Base-by-base conservation (phyloP, 2,113 vertebrate genomes). In the Phalacrocorax carbo region DNA sequence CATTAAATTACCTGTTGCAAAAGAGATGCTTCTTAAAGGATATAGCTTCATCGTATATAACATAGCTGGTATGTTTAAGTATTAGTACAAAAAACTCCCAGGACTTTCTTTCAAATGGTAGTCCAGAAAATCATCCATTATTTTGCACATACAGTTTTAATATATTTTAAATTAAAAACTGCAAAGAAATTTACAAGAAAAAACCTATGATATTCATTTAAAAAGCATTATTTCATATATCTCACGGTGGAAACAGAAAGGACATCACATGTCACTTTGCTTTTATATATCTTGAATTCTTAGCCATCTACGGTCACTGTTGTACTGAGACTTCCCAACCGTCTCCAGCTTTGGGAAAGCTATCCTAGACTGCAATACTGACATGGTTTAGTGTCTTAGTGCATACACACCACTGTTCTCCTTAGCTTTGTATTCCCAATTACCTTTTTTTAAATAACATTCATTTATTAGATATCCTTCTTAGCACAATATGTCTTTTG, bases 191-290 rank as follows among this genome's bases (percentile, higher is more conserved):
- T 44, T 52, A 57, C 5, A 62, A 57, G 17, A 15, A 20, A 93
- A 61, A 7, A 4, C 0, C 8, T 17, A 3, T 26, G 0, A 14
- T 32, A 61, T 20, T 70, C 0, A 65, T 55, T 1, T 1, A n/a
- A 36, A 88, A 84, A 51, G 2, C 5, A 29, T 65, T 79, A 11
- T 85, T 82, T 86, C 40, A 2, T 69, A 6, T 36, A 25, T 64
- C n/a, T 75, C 32, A 48, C 19, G 25, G 44, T 46, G 36, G 76
- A 92, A 90, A 91, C 3, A 9, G 38, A 94, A 86, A 48, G 69
- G 16, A 60, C 32, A 52, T 55, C 6, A 32, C 2, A 2, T n/a
- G 5, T 46, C 52, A 25, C 40, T 88, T 86, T 55, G 61, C 21
- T 84, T 62, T 84, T 81, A 42, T 95, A 34, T 70, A 75, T 36